Percentiles rank a stretch among this genome's conserved stretches.
Conservation (phyloP, 1,140 invertebrate genomes). For the Bathynomus jamesi region DNA sequence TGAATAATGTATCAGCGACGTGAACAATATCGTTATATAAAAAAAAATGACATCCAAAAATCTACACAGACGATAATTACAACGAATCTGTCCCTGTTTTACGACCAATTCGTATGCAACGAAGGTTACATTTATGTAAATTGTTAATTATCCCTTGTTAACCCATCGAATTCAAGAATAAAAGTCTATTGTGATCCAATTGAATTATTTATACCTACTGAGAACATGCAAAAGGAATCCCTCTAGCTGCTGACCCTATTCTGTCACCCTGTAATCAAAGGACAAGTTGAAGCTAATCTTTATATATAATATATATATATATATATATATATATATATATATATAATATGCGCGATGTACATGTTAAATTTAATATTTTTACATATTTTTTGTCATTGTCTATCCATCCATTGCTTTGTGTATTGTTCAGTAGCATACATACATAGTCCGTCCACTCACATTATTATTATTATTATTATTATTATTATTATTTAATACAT, state of each 20-base stretch:
- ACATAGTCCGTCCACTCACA: too few species aligned
- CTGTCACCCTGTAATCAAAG: background rate
- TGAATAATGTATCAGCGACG: too few species aligned
- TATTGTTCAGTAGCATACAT: too few species aligned
- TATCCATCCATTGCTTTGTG: background rate
- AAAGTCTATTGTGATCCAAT: background rate
- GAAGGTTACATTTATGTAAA: background rate
- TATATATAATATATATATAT: conserved; percentile 3
- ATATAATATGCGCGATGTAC: background rate
- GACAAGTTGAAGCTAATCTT: background rate
- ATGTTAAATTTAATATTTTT: background rate
- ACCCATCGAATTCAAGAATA: background rate
- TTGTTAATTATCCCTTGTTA: background rate
- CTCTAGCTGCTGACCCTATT: background rate
- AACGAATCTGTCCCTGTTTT: too few species aligned
- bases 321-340: conserved; percentile 3
- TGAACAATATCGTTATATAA: too few species aligned
- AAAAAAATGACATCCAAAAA: too few species aligned
- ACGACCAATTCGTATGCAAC: background rate
- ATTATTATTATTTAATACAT: background rate
- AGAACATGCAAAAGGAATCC: background rate
- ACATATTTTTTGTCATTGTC: background rate
- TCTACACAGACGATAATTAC: too few species aligned
- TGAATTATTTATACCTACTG: background rate
- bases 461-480: background rate